Evolutionary conservation across 2,113 vertebrate genomes (phyloP).

Genomic region (Dipodomys stephensi): DNA sequence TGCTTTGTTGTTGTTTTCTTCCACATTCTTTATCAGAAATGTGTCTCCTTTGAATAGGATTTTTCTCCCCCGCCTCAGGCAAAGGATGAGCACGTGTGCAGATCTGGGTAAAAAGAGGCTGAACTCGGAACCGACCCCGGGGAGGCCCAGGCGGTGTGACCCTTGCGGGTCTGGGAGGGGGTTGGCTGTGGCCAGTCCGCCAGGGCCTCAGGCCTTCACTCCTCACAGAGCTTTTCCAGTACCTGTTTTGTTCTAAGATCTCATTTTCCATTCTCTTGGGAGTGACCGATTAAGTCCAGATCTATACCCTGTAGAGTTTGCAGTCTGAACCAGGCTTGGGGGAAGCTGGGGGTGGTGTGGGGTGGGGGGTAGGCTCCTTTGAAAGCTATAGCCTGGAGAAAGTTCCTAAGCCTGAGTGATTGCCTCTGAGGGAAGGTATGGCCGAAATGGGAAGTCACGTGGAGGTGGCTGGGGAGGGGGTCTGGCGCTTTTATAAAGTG

Average conservation of each 20-base stretch:
- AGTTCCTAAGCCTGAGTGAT: neutral
- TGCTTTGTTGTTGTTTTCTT: too few species aligned
- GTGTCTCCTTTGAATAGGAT: neutral
- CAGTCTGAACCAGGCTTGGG: neutral
- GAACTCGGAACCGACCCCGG: too few species aligned
- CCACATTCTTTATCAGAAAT: too few species aligned
- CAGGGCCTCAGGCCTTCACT: neutral
- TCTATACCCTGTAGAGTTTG: conserved; percentile 18
- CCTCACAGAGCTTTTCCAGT: neutral
- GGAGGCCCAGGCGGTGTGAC: too few species aligned
- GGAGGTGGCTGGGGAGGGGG: too few species aligned
- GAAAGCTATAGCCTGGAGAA: neutral
- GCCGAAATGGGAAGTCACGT: neutral
- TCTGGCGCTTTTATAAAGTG: neutral
- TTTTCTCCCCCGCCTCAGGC: neutral
- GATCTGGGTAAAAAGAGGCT: too few species aligned
- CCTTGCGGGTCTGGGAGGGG: too few species aligned
- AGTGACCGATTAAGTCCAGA: conserved; percentile 22
- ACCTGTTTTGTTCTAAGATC: conserved; percentile 32
- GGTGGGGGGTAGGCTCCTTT: too few species aligned
- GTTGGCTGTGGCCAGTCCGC: too few species aligned
- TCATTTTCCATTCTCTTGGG: neutral
- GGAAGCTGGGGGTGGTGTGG: too few species aligned
- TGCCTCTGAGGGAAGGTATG: too few species aligned
- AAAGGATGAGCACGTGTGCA: too few species aligned